Evolutionary conservation across 2,113 vertebrate species (phyloP), one percentile per base, ranked within the genome.

Genomic region (Morone chrysops): DNA sequence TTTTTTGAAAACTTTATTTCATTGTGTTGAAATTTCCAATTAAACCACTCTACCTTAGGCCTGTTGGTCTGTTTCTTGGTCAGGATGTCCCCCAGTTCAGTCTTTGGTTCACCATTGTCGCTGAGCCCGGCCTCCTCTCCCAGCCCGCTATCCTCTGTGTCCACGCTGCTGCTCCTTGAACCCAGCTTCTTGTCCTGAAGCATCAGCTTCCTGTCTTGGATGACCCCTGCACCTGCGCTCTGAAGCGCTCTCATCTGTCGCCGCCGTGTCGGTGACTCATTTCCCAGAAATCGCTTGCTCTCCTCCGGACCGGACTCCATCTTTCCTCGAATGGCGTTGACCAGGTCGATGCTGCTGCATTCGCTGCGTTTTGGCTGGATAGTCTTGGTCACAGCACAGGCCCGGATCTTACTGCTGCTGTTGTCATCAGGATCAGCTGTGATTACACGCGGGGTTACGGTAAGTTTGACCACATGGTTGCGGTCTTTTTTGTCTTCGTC

Each of bases 101-200:
- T 43, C 75, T 86, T 92, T 2, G 61, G 8, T 16, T 95, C 92
- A 5, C 67, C 59, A 80, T 87, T 87, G 76, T 92, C 94, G 2
- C 92, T 94, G 54, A 91, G 81, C 4, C 78, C 82, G 0, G 68
- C 75, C 47, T 95, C 94, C 68, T 95, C 95, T 8, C 93, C 95
- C 17, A 94, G 79, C 2, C 92, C 94, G 25, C 94, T 95, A 90
- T 95, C 95, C 75, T 95, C 95, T 0, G 94, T 92, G 67, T 96
- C 95, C 12, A 92, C 36, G 16, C 94, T 94, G 89, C 92, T 95
- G 89, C 91, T 92, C 54, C 94, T 89, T 0, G 92, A 95, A 14
- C 85, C 87, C 70, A 72, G 5, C 75, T 89, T 92, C 70, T n/a
- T 92, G 8, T 94, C 93, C 41, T 90, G 90, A 0, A 93, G 88